Evolutionary conservation across 2,797 vertebrate genomes (phyloP).

Genomic region (Sebastes nivosus): DNA sequence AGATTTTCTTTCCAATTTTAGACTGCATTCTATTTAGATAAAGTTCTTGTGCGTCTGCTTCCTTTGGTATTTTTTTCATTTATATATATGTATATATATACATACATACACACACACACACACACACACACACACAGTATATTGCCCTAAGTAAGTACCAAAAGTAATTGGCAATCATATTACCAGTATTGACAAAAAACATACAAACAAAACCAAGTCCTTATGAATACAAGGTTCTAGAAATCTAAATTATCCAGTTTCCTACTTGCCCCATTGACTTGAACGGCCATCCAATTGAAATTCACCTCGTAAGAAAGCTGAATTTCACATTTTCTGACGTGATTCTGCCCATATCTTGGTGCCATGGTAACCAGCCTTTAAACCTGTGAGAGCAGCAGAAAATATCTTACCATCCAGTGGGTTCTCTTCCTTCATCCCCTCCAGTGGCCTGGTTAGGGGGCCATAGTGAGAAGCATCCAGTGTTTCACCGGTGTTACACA

Average conservation of each 20-base stretch:
- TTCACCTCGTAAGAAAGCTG: not conserved
- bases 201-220: not conserved
- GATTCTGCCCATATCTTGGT: not conserved
- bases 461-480: slow-evolving; percentile 61
- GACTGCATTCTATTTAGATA: not conserved
- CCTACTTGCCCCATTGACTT: not conserved
- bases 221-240: not conserved
- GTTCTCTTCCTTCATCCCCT: slow-evolving; percentile 81
- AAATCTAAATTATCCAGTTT: not conserved
- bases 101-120: too few relatives aligned
- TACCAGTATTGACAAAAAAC: too few relatives aligned
- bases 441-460: slow-evolving; percentile 64
- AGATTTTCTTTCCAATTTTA: not conserved
- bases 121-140: fast-evolving
- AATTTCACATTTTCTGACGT: not conserved
- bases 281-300: not conserved
- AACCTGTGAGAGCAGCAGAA: not conserved
- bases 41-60: not conserved
- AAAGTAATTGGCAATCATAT: not conserved
- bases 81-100: too few relatives aligned
- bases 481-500: slow-evolving; percentile 28
- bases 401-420: slow-evolving; percentile 78
- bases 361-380: not conserved
- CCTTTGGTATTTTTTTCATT: too few relatives aligned
- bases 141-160: not conserved